A percentile compares a stretch with the other conserved stretches of the same genome.
phyloP scores from a whole-genome alignment of 1,140 invertebrate genomes.

The Acyrthosiphon pisum region DNA sequence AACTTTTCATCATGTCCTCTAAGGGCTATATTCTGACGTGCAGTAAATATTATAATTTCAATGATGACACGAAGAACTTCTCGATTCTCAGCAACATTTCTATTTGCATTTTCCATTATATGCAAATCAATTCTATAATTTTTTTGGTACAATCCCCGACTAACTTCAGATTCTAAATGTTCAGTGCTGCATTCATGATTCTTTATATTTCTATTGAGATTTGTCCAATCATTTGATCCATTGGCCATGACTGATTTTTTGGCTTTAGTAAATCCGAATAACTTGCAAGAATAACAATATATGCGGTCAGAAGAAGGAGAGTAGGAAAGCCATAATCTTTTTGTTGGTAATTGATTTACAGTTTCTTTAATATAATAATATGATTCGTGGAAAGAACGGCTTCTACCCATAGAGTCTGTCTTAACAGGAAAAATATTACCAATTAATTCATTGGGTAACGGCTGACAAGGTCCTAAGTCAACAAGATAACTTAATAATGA shows the following conservation, averaged over 20 bases:
- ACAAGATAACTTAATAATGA: too few species aligned
- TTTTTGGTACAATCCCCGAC: conserved; percentile 1
- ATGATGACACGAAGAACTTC: conserved; percentile 6
- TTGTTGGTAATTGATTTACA: neutral
- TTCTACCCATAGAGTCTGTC: neutral
- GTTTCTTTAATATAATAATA: neutral
- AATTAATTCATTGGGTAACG: neutral
- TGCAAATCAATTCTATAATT: conserved; percentile 5
- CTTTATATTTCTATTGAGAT: neutral
- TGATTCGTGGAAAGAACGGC: neutral
- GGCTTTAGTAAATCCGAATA: conserved; percentile 3
- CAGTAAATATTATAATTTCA: neutral
- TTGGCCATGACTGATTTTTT: conserved; percentile 5
- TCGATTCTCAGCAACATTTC: too few species aligned
- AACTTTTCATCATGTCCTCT: too few species aligned
- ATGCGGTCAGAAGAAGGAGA: neutral
- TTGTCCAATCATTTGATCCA: neutral
- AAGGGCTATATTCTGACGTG: too few species aligned
- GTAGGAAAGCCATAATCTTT: neutral
- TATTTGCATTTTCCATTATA: too few species aligned
- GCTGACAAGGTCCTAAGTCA: too few species aligned
- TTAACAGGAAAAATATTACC: neutral
- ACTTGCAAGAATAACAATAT: neutral
- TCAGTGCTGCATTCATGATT: conserved; percentile 7
- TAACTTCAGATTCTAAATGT: conserved; percentile 6